These are phyloP conservation scores for Tuta absoluta DNA, from an alignment of 2,888 invertebrate species.

Conservation along the genomic window DNA sequence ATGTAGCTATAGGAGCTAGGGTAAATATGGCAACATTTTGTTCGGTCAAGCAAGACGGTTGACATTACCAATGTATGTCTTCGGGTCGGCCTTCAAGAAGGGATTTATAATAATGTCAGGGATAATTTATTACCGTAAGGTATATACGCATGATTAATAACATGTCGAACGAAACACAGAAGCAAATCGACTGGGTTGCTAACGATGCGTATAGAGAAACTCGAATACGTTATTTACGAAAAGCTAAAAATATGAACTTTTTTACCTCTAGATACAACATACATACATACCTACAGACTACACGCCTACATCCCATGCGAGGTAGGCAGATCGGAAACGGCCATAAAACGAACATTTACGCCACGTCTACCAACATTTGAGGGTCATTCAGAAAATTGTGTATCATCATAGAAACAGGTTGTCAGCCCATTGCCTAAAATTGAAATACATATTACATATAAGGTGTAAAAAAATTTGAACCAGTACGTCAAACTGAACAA, in stretches of 20 bases:
- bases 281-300: no score
- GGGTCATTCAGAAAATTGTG: no score
- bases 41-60: slow-evolving; percentile 9
- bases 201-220: slow-evolving; percentile 11
- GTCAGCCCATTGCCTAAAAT: no score
- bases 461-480: no score
- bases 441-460: no score
- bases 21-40: slow-evolving; percentile 15
- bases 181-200: slow-evolving; percentile 3
- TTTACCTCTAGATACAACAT: no score
- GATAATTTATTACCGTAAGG: slow-evolving; percentile 23
- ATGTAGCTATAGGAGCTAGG: slow-evolving; percentile 1
- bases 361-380: no score
- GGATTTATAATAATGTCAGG: slow-evolving; percentile 16
- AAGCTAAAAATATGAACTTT: neutral
- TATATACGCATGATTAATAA: slow-evolving; percentile 16
- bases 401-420: no score
- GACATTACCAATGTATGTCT: slow-evolving; percentile 23
- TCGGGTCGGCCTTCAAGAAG: neutral
- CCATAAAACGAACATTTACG: no score
- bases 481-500: no score
- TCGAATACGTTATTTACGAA: neutral
- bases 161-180: neutral
- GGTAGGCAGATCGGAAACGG: no score
- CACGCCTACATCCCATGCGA: no score